Base-by-base conservation (phyloP, 2,888 invertebrate species). In the Terebella lapidaria region DNA sequence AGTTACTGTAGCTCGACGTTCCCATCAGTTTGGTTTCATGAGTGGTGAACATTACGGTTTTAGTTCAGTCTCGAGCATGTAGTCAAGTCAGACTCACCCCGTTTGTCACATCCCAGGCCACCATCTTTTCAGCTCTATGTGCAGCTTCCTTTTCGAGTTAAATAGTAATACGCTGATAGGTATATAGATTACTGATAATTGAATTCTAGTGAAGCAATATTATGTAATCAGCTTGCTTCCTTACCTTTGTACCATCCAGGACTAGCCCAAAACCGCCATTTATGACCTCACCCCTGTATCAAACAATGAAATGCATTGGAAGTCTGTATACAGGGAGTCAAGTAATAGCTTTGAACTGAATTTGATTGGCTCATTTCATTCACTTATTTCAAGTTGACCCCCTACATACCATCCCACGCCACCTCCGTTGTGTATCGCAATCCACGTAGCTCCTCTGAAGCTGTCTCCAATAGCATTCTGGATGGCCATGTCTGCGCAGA, bases 221-320 rank as follows among this genome's bases (percentile, higher is more conserved):
- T n/a, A n/a, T n/a, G n/a, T n/a, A n/a, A n/a, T n/a, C n/a, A n/a
- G n/a, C n/a, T n/a, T n/a, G n/a, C n/a, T n/a, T 29, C 54, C 70
- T 70, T 70, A 80, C 81, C 66, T 81, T 70, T 1, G 81, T 76
- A 42, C 86, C 86, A 73, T 86, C 86, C 29, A 86, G 74, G 1
- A 87, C 78, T 57, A 87, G 73, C 4, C 86, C 86, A 74, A 87
- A 87, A 18, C 86, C 86, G 18, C 86, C 86, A 72, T 87, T 86
- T 18, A 85, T 83, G 2, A 84, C 86, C 73, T 86, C 86, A n/a
- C 86, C 86, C 85, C 85, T 83, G 61, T 0, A 68, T 25, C 22
- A n/a, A 28, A 2, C 10, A 15, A n/a, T 35, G 18, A 10, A 35
- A n/a, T n/a, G n/a, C n/a, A n/a, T n/a, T n/a, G n/a, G n/a, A n/a